Percentiles rank a stretch among this genome's conserved stretches.
These are phyloP conservation scores for Brachypodius melanocephalos DNA, from an alignment of 2,113 vertebrate species.

Conservation along the genomic window DNA sequence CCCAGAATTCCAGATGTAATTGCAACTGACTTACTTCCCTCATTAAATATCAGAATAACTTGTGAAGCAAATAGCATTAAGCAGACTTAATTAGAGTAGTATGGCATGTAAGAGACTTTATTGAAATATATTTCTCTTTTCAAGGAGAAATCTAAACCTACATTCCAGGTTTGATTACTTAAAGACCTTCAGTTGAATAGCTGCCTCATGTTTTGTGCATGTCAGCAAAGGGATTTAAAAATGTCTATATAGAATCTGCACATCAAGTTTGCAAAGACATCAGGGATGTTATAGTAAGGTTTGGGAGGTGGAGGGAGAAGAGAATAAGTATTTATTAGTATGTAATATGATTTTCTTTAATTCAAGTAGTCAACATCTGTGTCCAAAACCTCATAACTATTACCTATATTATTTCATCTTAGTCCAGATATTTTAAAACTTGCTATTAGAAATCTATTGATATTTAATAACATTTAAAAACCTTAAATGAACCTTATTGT, in stretches of 20 bases:
- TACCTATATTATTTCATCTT: neutral
- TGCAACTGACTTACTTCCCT: neutral
- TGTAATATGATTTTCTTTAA: neutral
- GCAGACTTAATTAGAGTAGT: neutral
- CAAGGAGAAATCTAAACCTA: neutral
- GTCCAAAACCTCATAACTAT: neutral
- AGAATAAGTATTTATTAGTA: neutral
- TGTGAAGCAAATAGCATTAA: neutral
- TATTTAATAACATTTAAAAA: neutral
- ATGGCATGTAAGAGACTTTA: neutral
- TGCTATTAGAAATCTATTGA: neutral
- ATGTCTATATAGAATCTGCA: neutral
- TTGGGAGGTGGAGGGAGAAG: neutral
- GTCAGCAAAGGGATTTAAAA: neutral
- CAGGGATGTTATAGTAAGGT: neutral
- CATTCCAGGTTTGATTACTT: neutral
- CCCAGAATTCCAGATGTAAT: neutral
- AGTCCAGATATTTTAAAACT: neutral
- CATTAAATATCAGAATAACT: neutral
- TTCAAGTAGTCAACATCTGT: neutral
- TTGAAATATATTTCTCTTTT: neutral
- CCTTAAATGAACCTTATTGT: neutral
- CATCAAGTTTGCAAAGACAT: neutral
- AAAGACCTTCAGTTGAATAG: neutral
- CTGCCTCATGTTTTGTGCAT: neutral